These are phyloP conservation scores for Habroteleia sp. DNA, from an alignment of 2,888 invertebrate genomes.

Conservation along the genomic window DNA sequence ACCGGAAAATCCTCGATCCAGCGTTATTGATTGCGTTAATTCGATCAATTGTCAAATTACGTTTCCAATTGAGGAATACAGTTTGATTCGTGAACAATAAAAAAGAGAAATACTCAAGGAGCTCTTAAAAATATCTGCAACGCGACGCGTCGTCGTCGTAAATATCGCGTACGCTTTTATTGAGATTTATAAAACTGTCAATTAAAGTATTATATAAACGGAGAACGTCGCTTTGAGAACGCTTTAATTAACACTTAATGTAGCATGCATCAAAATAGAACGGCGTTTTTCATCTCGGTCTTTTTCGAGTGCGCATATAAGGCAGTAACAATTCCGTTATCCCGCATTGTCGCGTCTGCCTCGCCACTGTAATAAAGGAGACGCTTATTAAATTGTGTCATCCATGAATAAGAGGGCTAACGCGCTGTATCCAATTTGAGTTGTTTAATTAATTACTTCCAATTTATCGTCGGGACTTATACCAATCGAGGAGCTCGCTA, in stretches of 20 bases:
- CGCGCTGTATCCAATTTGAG: constrained; percentile 79
- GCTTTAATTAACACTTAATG: constrained; percentile 52
- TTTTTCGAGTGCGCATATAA: constrained; percentile 26
- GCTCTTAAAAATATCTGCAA: too few relatives aligned
- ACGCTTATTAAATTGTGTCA: constrained; percentile 80
- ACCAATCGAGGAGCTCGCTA: constrained; percentile 72
- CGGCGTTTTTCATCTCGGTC: constrained; percentile 21
- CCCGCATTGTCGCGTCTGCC: constrained; percentile 67
- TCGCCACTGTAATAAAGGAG: constrained; percentile 61
- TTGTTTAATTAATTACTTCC: constrained; percentile 80
- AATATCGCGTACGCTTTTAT: constrained; percentile 6
- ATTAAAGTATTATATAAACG: constrained; percentile 50
- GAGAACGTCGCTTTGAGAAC: constrained; percentile 17
- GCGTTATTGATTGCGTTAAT: constrained; percentile 33
- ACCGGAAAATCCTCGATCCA: constrained; percentile 36
- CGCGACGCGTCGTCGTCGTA: too few relatives aligned
- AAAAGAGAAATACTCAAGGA: too few relatives aligned
- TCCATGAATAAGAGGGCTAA: constrained; percentile 74
- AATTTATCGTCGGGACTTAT: constrained; percentile 72
- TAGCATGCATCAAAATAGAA: constrained; percentile 48
- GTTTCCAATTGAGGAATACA: background rate
- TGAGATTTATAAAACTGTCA: constrained; percentile 54
- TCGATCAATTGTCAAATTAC: constrained; percentile 12
- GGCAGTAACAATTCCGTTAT: constrained; percentile 67
- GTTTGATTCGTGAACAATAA: background rate